These are phyloP conservation scores for Halictus quadricinctus DNA, from an alignment of 2,888 invertebrate species.

Conservation along the genomic window DNA sequence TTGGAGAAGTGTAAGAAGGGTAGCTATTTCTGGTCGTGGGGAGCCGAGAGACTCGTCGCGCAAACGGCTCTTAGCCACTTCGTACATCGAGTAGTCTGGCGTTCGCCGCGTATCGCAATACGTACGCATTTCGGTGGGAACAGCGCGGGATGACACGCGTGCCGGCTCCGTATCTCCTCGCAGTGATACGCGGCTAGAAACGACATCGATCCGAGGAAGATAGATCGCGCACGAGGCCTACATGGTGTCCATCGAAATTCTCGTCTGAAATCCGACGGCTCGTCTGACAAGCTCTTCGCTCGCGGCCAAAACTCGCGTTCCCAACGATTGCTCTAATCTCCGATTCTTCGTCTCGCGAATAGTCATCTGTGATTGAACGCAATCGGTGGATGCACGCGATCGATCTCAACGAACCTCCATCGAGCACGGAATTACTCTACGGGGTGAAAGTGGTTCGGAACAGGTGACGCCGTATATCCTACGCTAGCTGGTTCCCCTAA, in stretches of 20 bases:
- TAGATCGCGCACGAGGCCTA: background rate
- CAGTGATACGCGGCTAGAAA: constrained; percentile 32
- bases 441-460: constrained; percentile 13
- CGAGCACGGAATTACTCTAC: background rate
- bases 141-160: constrained; percentile 42
- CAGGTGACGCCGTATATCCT: constrained; percentile 11
- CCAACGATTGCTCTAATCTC: background rate
- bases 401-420: background rate
- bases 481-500: background rate
- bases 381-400: background rate
- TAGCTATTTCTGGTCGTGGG: constrained; percentile 82
- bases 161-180: background rate
- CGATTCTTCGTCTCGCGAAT: background rate
- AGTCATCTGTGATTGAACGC: background rate
- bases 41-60: constrained; percentile 77
- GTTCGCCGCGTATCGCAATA: constrained; percentile 79
- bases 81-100: constrained; percentile 80
- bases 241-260: background rate
- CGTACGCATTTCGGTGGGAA: constrained; percentile 73
- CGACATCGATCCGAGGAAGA: constrained; percentile 1
- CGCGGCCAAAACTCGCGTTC: background rate
- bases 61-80: constrained; percentile 80
- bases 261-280: background rate
- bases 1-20: constrained; percentile 81
- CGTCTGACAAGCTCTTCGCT: background rate